phyloP scores from a whole-genome alignment of 2,888 invertebrate genomes.

The Encarsia formosa region DNA sequence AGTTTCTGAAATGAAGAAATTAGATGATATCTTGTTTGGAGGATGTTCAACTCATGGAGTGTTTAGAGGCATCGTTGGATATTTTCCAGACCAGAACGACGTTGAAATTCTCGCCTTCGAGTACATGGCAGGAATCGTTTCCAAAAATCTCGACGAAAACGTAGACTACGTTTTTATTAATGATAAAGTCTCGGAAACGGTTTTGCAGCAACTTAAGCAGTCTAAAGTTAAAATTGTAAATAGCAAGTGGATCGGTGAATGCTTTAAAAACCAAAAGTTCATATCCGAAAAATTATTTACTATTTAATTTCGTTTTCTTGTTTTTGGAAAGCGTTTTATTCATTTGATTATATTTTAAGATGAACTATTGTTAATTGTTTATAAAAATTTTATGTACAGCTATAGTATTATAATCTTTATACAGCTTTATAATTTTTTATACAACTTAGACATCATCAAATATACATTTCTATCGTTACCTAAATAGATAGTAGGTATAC shows the following conservation, averaged over 20 bases:
- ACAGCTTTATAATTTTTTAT: no score
- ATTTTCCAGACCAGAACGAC: constrained; percentile 36
- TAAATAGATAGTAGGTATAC: no score
- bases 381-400: no score
- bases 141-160: constrained; percentile 29
- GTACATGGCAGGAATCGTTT: constrained; percentile 41
- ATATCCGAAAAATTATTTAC: constrained; percentile 34
- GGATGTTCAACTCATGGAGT: constrained; percentile 37
- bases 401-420: no score
- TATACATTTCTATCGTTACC: no score
- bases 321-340: no score
- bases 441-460: no score
- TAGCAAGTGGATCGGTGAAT: constrained; percentile 41
- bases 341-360: no score
- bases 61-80: constrained; percentile 39
- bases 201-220: constrained; percentile 1
- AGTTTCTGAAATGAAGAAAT: constrained; percentile 20
- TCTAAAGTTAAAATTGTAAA: constrained; percentile 30
- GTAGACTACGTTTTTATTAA: constrained; percentile 39
- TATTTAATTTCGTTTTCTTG: no score
- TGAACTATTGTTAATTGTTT: neutral
- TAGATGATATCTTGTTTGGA: constrained; percentile 39
- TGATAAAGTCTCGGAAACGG: neutral
- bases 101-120: constrained; percentile 33
- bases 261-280: constrained; percentile 32